Evolutionary conservation across 2,797 vertebrate genomes (phyloP).

Genomic region (Amphiprion clarkii): DNA sequence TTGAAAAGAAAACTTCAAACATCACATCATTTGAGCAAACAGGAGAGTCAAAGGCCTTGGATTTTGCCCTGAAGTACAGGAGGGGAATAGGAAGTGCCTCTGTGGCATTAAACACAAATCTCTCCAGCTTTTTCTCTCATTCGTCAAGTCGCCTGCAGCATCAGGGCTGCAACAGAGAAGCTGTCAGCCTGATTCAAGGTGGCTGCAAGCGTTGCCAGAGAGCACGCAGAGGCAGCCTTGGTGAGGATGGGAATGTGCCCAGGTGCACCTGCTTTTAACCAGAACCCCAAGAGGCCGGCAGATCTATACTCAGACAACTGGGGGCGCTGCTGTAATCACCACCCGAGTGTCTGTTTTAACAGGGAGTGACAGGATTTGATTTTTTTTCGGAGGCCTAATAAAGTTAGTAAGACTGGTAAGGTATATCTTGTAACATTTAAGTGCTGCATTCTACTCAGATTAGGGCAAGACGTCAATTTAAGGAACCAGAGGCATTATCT

Average conservation of each 20-base stretch:
- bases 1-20: slow-evolving; percentile 6
- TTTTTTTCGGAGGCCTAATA: background rate
- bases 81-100: slow-evolving; percentile 47
- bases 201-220: slow-evolving; percentile 64
- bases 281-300: slow-evolving; percentile 41
- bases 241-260: slow-evolving; percentile 49
- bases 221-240: slow-evolving; percentile 57
- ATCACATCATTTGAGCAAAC: slow-evolving; percentile 37
- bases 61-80: slow-evolving; percentile 51
- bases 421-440: background rate
- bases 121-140: slow-evolving; percentile 59
- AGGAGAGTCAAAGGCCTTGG: slow-evolving; percentile 36
- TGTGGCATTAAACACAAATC: slow-evolving; percentile 59
- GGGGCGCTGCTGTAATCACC: slow-evolving; percentile 42
- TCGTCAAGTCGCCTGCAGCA: slow-evolving; percentile 67
- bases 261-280: slow-evolving; percentile 56
- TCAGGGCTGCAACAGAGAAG: slow-evolving; percentile 55
- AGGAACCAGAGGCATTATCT: background rate
- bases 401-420: background rate
- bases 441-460: background rate
- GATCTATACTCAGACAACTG: slow-evolving; percentile 40
- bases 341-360: slow-evolving; percentile 32
- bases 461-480: slow-evolving; percentile 15
- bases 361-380: slow-evolving; percentile 1
- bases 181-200: slow-evolving; percentile 66